Evolutionary conservation across 2,888 invertebrate species (phyloP), one percentile per base, ranked within the genome.

Genomic region (Spodoptera exigua): DNA sequence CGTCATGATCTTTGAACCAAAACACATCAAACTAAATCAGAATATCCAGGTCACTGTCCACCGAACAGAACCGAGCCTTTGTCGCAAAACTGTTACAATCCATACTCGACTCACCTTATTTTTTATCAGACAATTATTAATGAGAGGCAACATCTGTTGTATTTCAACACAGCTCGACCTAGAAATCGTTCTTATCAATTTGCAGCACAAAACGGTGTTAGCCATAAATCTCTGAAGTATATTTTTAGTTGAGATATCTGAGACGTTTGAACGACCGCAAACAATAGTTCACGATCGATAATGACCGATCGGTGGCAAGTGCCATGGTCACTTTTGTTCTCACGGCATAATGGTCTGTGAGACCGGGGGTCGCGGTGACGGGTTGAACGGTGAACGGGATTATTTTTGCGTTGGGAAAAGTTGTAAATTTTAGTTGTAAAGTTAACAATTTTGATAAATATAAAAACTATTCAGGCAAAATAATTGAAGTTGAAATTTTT

Each of bases 251-350:
- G 17, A 36, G 21, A 40, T 55, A 64, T 58, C 53, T 47, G 40
- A 45, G 18, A 36, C 40, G 40, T 55, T 67, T 40, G 53, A 60
- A 66, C 41, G 61, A 27, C 54, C 40, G 51, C 70, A 74, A 70
- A 83, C 85, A 85, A 83, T 85, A 80, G 80, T 79, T 75, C 79
- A 84, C 81, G 74, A 70, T 75, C 70, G 74, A 79, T 83, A 82
- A 84, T 81, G 76, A 78, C 70, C 63, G 64, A 70, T 59, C 68
- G 70, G 79, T 76, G 81, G 80, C 82, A 80, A 84, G 85, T 84
- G 84, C 84, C 84, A 85, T 57, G 86, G 85, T 82, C 84, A 78
- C 76, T 80, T 60, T 54, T 57, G 77, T 86, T 86, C 86, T 86
- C 86, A 86, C 86, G 86, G 69, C 69, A 70, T 61, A 70, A 66